These are phyloP conservation scores for Ochlodes sylvanus DNA, from an alignment of 2,888 invertebrate genomes.

Conservation along the genomic window DNA sequence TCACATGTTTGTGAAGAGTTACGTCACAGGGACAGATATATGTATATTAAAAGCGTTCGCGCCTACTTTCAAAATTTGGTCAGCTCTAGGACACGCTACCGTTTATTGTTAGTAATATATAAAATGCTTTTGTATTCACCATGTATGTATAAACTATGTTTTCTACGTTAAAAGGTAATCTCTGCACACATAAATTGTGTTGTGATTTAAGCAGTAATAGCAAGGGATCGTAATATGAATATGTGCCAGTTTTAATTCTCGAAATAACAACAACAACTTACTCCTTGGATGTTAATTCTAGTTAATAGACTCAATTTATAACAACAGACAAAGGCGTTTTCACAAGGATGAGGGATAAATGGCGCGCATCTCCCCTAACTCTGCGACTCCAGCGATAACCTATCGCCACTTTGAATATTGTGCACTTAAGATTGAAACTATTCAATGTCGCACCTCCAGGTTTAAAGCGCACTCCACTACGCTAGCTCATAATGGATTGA, in stretches of 20 bases:
- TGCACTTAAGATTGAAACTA: not conserved
- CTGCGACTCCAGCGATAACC: not conserved
- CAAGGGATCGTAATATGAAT: too few species aligned
- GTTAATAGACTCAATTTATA: not conserved
- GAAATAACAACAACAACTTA: not conserved
- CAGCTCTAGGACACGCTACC: conserved; percentile 56
- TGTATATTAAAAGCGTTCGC: conserved; percentile 16
- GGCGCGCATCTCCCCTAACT: too few species aligned
- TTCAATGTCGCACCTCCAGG: not conserved
- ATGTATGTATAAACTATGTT: too few species aligned
- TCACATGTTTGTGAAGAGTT: conserved; percentile 23
- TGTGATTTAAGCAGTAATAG: too few species aligned
- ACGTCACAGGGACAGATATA: conserved; percentile 20
- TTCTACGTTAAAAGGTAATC: too few species aligned
- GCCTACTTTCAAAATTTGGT: conserved; percentile 40
- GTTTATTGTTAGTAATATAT: conserved; percentile 52
- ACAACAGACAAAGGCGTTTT: conserved; percentile 29
- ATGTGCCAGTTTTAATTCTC: too few species aligned
- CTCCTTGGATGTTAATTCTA: not conserved
- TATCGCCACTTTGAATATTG: not conserved
- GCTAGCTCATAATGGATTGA: too few species aligned
- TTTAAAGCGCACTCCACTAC: too few species aligned
- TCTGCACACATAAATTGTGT: too few species aligned
- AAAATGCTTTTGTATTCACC: too few species aligned
- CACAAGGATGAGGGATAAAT: not conserved